These are phyloP conservation scores for Drosophila subquinaria DNA, from an alignment of 2,888 invertebrate species.

Conservation along the genomic window DNA sequence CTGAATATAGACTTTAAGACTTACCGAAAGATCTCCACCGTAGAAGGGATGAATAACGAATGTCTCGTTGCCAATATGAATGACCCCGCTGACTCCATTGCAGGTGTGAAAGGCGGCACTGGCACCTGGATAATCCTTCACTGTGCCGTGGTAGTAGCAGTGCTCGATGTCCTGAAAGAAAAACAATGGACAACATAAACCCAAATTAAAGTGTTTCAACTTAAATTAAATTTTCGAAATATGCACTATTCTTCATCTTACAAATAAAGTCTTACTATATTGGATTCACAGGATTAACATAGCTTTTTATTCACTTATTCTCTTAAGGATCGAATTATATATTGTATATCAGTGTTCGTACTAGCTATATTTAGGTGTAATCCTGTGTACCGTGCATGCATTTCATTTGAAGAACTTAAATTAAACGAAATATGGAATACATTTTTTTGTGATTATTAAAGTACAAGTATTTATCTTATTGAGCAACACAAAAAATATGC, in stretches of 20 bases:
- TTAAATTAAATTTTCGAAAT: not conserved
- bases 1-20: too few species aligned
- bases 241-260: not conserved
- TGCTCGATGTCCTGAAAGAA: slow-evolving; percentile 94
- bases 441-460: slow-evolving; percentile 39
- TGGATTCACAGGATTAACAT: not conserved
- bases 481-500: slow-evolving; percentile 41
- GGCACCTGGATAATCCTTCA: slow-evolving; percentile 98
- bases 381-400: not conserved
- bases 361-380: not conserved
- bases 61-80: slow-evolving; percentile 98
- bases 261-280: not conserved
- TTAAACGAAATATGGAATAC: slow-evolving; percentile 8
- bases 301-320: slow-evolving; percentile 2
- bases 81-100: slow-evolving; percentile 98
- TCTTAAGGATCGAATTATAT: not conserved
- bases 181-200: not conserved
- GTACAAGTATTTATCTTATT: slow-evolving; percentile 33
- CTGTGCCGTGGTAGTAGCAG: slow-evolving; percentile 99
- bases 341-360: not conserved
- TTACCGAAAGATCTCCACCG: slow-evolving; percentile 98
- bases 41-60: slow-evolving; percentile 99
- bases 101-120: slow-evolving; percentile 99
- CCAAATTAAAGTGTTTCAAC: too few species aligned
- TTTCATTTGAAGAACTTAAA: not conserved